Base-by-base conservation (phyloP, 2,888 invertebrate species). In the Diloba caeruleocephala region DNA sequence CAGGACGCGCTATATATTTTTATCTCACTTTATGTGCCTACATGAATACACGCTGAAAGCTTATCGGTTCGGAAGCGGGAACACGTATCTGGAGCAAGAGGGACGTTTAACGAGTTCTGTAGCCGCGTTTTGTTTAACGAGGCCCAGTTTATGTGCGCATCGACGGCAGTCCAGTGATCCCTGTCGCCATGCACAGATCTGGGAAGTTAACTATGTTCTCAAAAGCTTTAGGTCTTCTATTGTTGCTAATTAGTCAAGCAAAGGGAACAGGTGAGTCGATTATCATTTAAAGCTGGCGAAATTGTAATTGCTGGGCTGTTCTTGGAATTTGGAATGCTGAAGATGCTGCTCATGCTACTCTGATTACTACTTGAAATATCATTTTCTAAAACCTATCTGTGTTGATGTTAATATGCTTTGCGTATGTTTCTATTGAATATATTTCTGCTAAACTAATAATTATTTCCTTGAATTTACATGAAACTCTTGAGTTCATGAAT, bases 1-100 rank as follows among this genome's bases (percentile, higher is more conserved):
- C 26, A 29, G 57, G 33, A 51, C 39, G 33, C 41, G 41, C 38
- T 12, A 1, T 36, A 7, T 26, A 32, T 9, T 57, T 52, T 32
- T 41, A 45, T 23, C 41, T 50, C 37, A 37, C 42, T 53, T 68
- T 66, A 7, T 63, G 41, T 54, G n/a, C 59, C 45, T 42, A 51
- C 61, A 62, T 57, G 34, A 58, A 63, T 60, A 51, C 54, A 41
- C 51, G 58, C 37, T 65, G 56, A 51, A 48, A 81, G 76, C 75
- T 89, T 90, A 90, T 89, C 89, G 81, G 49, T 61, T 79, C 81
- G 87, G 88, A 73, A 81, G 68, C 71, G 58, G 70, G 71, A 66
- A 55, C 66, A 49, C 51, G 66, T 84, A 87, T 83, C 81, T 84
- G 76, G 85, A 81, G 71, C 88, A 79, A 75, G 61, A 63, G 71